Percentiles rank a stretch among this genome's conserved stretches.
Evolutionary conservation across 2,888 invertebrate species (phyloP).

Genomic region (Himalopsyche kuldschensis): DNA sequence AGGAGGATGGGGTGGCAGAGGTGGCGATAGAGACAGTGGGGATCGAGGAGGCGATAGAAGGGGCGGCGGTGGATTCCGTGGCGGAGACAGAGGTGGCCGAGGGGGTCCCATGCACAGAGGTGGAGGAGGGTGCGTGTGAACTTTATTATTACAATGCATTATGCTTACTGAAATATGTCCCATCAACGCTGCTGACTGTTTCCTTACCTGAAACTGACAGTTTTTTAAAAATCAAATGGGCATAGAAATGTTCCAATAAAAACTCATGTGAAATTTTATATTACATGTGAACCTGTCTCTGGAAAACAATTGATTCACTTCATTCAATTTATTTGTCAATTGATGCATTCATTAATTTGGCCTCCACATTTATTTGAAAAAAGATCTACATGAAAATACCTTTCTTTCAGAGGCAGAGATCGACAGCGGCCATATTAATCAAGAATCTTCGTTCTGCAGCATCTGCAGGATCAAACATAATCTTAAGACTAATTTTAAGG

Average conservation of each 20-base stretch:
- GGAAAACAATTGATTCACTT: not conserved
- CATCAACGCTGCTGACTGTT: slow-evolving; percentile 32
- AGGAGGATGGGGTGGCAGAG: slow-evolving; percentile 37
- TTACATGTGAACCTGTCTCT: slow-evolving; percentile 26
- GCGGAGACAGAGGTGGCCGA: slow-evolving; percentile 53
- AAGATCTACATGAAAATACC: slow-evolving; percentile 26
- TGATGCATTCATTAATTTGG: not conserved
- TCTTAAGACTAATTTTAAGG: not conserved
- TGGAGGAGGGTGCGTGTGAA: slow-evolving; percentile 42
- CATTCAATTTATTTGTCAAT: slow-evolving; percentile 22
- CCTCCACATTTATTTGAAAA: not conserved
- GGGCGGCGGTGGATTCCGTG: slow-evolving; percentile 43
- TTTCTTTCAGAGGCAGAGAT: slow-evolving; percentile 55
- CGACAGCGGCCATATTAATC: slow-evolving; percentile 54
- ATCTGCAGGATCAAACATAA: not conserved
- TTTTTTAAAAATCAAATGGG: slow-evolving; percentile 9
- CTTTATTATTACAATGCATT: not conserved
- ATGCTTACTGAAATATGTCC: not conserved
- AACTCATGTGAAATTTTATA: slow-evolving; percentile 19
- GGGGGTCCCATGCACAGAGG: slow-evolving; percentile 54
- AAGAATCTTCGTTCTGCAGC: not conserved
- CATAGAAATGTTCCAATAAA: slow-evolving; percentile 17
- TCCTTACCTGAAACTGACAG: slow-evolving; percentile 2
- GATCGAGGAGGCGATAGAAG: slow-evolving; percentile 45
- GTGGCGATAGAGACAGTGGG: slow-evolving; percentile 44